Base-by-base conservation (phyloP, 1,140 invertebrate species). In the Hyles euphorbiae region DNA sequence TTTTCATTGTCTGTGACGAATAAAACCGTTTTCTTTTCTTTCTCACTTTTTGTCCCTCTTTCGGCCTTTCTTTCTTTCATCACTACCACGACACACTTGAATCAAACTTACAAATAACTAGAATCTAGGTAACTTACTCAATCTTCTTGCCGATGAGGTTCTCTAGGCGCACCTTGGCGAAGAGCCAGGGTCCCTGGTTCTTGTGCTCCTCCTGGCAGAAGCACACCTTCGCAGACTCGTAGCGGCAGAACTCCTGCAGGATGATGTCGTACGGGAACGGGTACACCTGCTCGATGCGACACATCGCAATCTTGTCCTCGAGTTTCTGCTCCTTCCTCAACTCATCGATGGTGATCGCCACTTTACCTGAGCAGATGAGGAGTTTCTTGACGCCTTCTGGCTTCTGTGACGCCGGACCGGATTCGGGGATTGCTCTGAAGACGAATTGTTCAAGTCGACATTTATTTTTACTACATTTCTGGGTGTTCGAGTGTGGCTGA, bases 181-280 rank as follows among this genome's bases (percentile, higher is more conserved):
- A 96, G 2, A 81, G 72, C 92, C 94, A 97, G 3, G 92, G 90
- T 0, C 96, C 95, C 79, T 93, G 93, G 83, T 97, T 97, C 81
- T 95, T 96, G 75, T 96, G 96, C 78, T 98, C 96, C 82, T 98
- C 97, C 87, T 98, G 97, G 47, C 91, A 90, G 94, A 95, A 98
- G 51, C 87, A 80, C n/a, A 97, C 79, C 67, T 93, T 90, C 1
- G 95, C 94, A 55, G 92, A 92, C 0, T 93, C 90, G 84, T 96
- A 98, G 68, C 93, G 94, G 47, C 90, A 86, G 36, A 45, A 53
- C 58, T 60, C 51, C 10, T 47, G 51, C 8, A 60, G 34, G 3
- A 56, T 11, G 4, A 56, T 47, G 76, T 97, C 95, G 85, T 95
- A 97, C 0, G 96, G 97, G 89, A 98, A 98, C 2, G 97, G 97